A percentile compares a stretch with the other conserved stretches of the same genome.
phyloP scores from a whole-genome alignment of 64 coral and sea anemone species.

The Montipora cactus region DNA sequence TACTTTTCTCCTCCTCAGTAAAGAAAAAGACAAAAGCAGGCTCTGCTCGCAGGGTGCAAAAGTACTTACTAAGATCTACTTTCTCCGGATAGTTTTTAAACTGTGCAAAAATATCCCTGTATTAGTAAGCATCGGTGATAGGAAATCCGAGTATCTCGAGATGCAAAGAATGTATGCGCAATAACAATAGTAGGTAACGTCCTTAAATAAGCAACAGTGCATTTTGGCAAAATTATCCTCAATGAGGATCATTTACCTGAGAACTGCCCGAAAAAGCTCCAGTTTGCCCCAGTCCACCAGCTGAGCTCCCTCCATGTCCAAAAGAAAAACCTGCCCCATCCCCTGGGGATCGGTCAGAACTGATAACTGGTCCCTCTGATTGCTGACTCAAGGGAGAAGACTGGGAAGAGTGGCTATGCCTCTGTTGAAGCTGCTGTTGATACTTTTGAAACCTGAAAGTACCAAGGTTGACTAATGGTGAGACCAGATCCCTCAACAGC shows the following conservation, averaged over 20 bases:
- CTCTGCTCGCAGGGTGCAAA: too few species aligned
- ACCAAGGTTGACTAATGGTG: not conserved
- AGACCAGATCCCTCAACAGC: not conserved
- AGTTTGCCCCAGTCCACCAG: slow-evolving; percentile 25
- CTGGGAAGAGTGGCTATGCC: slow-evolving; percentile 85
- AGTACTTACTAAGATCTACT: too few species aligned
- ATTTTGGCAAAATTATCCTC: not conserved
- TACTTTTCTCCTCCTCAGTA: too few species aligned
- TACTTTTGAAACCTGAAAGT: slow-evolving; percentile 94
- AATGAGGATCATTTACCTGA: slow-evolving; percentile 12
- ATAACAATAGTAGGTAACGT: too few species aligned
- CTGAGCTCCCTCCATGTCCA: not conserved
- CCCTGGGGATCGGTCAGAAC: slow-evolving; percentile 2
- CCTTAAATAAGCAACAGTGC: too few species aligned
- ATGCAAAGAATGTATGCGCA: too few species aligned
- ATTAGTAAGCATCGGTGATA: too few species aligned
- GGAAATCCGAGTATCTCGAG: too few species aligned
- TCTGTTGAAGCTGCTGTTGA: slow-evolving; percentile 92
- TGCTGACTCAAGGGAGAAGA: slow-evolving; percentile 54
- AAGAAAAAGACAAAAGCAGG: too few species aligned
- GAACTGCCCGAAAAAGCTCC: slow-evolving; percentile 16
- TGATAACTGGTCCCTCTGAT: slow-evolving; percentile 33
- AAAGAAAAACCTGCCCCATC: slow-evolving; percentile 20
- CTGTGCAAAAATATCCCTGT: too few species aligned
- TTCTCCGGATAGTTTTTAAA: too few species aligned